Base-by-base conservation (phyloP, 1,140 invertebrate species). In the Calycopis cecrops region DNA sequence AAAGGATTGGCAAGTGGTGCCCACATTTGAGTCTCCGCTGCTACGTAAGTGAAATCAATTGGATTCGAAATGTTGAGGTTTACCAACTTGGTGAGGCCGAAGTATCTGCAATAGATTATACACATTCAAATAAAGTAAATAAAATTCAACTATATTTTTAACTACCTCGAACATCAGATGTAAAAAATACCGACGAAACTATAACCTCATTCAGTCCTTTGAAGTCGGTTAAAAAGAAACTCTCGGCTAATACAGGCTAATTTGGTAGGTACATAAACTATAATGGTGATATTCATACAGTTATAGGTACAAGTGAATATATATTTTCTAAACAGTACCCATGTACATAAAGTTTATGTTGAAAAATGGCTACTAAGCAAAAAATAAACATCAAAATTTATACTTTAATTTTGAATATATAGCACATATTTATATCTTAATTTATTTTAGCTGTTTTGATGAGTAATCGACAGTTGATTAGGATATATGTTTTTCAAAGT, bases 71-170 rank as follows among this genome's bases (percentile, higher is more conserved):
- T 89, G 57, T 88, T 85, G 18, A 90, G 85, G 42, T 73, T 90
- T 54, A 90, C 90, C 65, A 91, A 84, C 59, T 90, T 90, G 63
- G 90, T 92, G 48, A 93, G 87, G 28, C 91, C 92, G 70, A 94
- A 91, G 65, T 94, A 92, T 68, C 94, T 93, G 76, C 54, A 78
- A 88, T 49, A n/a, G 52, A 56, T 55, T 48, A 6, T 10, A 34
- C 9, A 47, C 9, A 11, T 16, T 17, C 14, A 21, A 21, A 11
- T 11, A 21, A 9, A 21, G 35, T 50, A 16, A 35, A 50, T 14
- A 12, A 11, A 14, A 1, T 34, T 12, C 21, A 33, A n/a, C n/a
- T n/a, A n/a, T n/a, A n/a, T n/a, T n/a, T n/a, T n/a, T n/a, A n/a
- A n/a, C n/a, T n/a, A n/a, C n/a, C n/a, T n/a, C n/a, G n/a, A n/a